These are phyloP conservation scores for Phodopus roborovskii DNA, from an alignment of 2,113 vertebrate genomes.

Conservation along the genomic window DNA sequence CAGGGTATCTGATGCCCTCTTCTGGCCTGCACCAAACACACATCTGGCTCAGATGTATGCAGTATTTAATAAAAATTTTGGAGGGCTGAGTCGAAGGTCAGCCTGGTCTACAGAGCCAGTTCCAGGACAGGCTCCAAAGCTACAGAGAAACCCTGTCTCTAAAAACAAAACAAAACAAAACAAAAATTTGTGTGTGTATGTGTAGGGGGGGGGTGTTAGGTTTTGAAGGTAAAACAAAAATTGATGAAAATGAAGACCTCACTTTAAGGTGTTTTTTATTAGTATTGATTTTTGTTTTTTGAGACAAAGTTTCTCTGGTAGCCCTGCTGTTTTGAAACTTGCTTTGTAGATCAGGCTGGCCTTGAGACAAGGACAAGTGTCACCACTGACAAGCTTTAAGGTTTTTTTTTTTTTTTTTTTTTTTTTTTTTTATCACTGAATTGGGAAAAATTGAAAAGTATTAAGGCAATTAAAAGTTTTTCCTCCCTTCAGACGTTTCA, in stretches of 20 bases:
- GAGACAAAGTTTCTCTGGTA: not conserved
- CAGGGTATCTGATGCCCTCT: not conserved
- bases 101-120: no score
- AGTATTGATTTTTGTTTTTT: not conserved
- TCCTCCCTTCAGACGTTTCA: not conserved
- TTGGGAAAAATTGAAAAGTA: not conserved
- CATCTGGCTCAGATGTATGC: not conserved
- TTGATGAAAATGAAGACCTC: slow-evolving; percentile 49
- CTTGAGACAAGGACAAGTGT: not conserved
- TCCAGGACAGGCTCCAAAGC: no score
- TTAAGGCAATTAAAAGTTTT: not conserved
- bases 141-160: no score
- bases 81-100: no score
- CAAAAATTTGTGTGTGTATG: no score
- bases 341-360: not conserved
- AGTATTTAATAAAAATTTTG: not conserved
- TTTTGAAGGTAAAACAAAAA: not conserved
- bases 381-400: no score
- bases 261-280: not conserved
- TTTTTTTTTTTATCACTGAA: not conserved
- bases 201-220: not conserved
- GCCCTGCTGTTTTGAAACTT: not conserved
- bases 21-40: not conserved
- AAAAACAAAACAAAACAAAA: no score
- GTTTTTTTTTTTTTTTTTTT: not conserved